Percentiles rank a stretch among this genome's conserved stretches.
Conservation (phyloP, 2,113 vertebrate species). For the Gallinago media region DNA sequence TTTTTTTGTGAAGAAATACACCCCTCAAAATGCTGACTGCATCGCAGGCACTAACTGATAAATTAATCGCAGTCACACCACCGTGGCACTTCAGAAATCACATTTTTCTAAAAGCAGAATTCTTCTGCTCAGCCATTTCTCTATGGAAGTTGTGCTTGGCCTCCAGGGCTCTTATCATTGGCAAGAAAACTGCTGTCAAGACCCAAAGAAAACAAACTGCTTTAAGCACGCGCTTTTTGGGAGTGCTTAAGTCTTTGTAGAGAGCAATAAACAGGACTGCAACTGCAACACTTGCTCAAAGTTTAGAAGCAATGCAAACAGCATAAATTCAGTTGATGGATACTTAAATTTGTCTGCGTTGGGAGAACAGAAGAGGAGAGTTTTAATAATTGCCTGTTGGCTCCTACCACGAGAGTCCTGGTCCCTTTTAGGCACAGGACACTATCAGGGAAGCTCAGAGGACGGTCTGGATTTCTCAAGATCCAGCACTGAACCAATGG, state of each 20-base stretch:
- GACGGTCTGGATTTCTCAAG: neutral
- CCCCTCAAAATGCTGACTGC: neutral
- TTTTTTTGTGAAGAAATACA: neutral
- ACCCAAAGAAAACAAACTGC: conserved; percentile 61
- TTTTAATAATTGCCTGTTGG: neutral
- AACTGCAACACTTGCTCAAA: neutral
- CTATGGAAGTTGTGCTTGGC: conserved; percentile 48
- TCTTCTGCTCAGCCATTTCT: neutral
- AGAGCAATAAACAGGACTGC: conserved; percentile 23
- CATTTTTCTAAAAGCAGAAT: neutral
- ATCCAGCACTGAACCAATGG: rapidly evolving
- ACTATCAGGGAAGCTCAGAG: neutral
- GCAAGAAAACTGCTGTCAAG: conserved; percentile 11
- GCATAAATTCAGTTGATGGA: neutral
- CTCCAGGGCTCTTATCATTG: conserved; percentile 50
- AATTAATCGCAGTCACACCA: neutral
- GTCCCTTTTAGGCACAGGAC: neutral
- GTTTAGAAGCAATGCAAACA: neutral
- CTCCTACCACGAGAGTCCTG: neutral
- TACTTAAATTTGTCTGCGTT: neutral
- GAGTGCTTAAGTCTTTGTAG: neutral
- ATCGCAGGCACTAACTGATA: neutral
- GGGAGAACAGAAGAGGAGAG: neutral
- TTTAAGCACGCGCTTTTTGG: neutral
- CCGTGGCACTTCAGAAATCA: neutral